Evolutionary conservation across 2,113 vertebrate species (phyloP).

Genomic region (Atractosteus spatula): DNA sequence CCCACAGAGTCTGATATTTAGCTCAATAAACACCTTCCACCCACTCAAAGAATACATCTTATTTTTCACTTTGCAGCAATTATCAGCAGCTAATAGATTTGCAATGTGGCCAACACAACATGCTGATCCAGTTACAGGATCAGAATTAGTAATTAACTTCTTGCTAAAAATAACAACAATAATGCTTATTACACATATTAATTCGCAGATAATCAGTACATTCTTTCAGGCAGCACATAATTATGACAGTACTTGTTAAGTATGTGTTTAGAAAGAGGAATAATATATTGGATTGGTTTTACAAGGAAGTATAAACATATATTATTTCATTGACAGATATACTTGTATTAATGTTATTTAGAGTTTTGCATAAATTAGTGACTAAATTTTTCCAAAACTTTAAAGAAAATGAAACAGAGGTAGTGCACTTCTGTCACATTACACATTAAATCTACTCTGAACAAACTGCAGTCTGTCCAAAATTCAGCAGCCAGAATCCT

Average conservation of each 20-base stretch:
- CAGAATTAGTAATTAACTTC: constrained; percentile 81
- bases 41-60: constrained; percentile 51
- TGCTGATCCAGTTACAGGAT: constrained; percentile 77
- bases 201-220: constrained; percentile 79
- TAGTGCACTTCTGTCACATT: no score
- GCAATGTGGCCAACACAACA: constrained; percentile 67
- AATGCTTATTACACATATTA: constrained; percentile 77
- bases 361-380: no score
- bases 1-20: constrained; percentile 60
- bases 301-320: no score
- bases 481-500: no score
- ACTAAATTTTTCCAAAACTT: no score
- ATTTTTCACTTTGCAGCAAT: constrained; percentile 74
- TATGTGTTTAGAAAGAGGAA: no score
- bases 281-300: no score
- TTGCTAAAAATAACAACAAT: constrained; percentile 82
- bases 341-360: no score
- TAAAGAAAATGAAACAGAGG: no score
- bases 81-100: constrained; percentile 79
- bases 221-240: constrained; percentile 71
- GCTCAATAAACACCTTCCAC: constrained; percentile 70
- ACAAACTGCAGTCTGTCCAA: no score
- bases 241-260: constrained; percentile 52
- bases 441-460: no score
- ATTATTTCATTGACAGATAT: no score